Base-by-base conservation (phyloP, 2,888 invertebrate species). In the Amiota communis region DNA sequence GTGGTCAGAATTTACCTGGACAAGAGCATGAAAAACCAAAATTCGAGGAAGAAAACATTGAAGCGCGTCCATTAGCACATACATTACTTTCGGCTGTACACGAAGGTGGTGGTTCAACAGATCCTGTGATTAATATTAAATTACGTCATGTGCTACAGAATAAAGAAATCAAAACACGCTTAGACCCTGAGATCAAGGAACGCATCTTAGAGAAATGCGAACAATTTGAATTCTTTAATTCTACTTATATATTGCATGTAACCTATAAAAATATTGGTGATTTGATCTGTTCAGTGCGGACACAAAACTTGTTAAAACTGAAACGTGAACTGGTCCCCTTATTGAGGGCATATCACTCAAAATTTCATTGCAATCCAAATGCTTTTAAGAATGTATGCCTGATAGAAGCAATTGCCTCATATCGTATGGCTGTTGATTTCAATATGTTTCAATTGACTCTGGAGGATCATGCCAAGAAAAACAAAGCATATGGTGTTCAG, bases 201-300 rank as follows among this genome's bases (percentile, higher is more conserved):
- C 73, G 75, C 3, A 76, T 77, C 10, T 47, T 77, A 10, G 70
- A 13, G 11, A 77, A 74, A 72, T 78, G 77, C 15, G 75, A 77
- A 53, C 15, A 77, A 46, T 72, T 70, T 53, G 77, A 77, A 53
- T 53, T 73, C 10, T 56, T 70, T 12, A 59, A 76, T 6, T 51
- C 17, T n/a, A 74, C 72, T 11, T 73, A 67, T 48, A 11, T 77
- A 4, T n/a, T 83, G 12, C 79, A 83, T 72, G 71, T 87, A 1
- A 75, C 79, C 56, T 80, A 80, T 10, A 70, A 69, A 0, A 56
- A 71, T 10, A 65, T 70, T 20, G 74, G 80, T 11, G 77, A 75
- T 51, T 72, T 84, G 13, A 65, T 83, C 11, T 81, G 83, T 57
- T 77, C 79, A 36, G 79, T 81, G 47, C 73, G 78, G 57, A 80